Base-by-base conservation (phyloP, 1,140 invertebrate genomes). In the Trichoplusia ni region DNA sequence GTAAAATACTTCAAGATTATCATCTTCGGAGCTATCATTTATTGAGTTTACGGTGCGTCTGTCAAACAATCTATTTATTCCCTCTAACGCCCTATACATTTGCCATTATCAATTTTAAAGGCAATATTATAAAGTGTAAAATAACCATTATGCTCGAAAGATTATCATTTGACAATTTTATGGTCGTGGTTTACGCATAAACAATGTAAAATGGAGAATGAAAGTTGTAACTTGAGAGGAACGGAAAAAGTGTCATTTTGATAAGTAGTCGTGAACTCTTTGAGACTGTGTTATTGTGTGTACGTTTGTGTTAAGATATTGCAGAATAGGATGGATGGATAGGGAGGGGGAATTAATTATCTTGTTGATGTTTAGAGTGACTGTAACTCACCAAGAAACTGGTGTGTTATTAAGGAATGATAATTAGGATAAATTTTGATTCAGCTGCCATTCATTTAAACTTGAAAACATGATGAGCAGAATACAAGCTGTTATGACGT, bases 151-250 rank as follows among this genome's bases (percentile, higher is more conserved):
- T 37, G 35, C 42, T 40, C 31, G 16, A 23, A 47, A 49, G 44
- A 62, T 51, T 63, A 63, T 63, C 47, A 25, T 44, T 44, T 63
- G 60, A 63, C 47, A 53, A 63, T 63, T 63, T 63, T 63, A 63
- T 63, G 59, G 29, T 23, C 19, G 31, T 7, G n/a, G 33, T 54
- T 19, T 37, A 11, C 8, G 4, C 13, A 19, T 42, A 18, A 42
- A 58, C 25, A 27, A 40, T 56, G 8, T 56, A 37, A 18, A 56
- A 42, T 18, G 9, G 19, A 56, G 21, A 46, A 27, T 19, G 25
- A 49, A 29, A 31, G 46, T 29, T 49, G 46, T 33, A 33, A 51
- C 16, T 33, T 51, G 16, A 18, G 27, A 46, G 19, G 19, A 25
- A 46, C 6, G 23, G 9, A 46, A 46, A 46, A 46, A 46, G 40